phyloP scores from a whole-genome alignment of 2,888 invertebrate species.

The Biston stratarius region DNA sequence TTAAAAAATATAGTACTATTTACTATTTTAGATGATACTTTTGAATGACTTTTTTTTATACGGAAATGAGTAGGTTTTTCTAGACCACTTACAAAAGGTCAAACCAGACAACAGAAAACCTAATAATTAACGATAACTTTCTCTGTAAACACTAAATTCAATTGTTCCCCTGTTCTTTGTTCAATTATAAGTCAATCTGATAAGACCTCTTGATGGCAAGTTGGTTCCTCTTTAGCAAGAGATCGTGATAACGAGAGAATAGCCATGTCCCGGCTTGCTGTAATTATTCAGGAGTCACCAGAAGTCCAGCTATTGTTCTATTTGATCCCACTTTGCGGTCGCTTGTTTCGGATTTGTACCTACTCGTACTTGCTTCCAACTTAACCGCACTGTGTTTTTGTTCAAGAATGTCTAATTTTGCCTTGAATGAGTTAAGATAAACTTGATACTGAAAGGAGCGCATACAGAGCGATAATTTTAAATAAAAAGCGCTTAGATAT shows the following conservation, averaged over 20 bases:
- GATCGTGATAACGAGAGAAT: slow-evolving; percentile 51
- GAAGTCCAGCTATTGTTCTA: slow-evolving; percentile 56
- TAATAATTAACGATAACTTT: slow-evolving; percentile 38
- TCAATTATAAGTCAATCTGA: slow-evolving; percentile 44
- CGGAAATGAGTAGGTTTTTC: slow-evolving; percentile 2
- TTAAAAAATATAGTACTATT: too few species aligned
- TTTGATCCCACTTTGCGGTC: slow-evolving; percentile 50
- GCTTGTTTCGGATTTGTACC: slow-evolving; percentile 50
- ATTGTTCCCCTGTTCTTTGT: slow-evolving; percentile 45
- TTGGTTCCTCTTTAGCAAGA: slow-evolving; percentile 42
- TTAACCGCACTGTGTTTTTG: slow-evolving; percentile 41
- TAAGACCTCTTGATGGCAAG: slow-evolving; percentile 42
- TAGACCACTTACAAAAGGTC: slow-evolving; percentile 1
- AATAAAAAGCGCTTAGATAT: background rate
- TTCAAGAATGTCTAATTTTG: slow-evolving; percentile 45
- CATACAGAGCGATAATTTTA: slow-evolving; percentile 25
- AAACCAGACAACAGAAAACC: slow-evolving; percentile 15
- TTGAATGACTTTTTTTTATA: background rate
- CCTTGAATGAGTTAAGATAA: slow-evolving; percentile 42
- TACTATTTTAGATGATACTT: too few species aligned
- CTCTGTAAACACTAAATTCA: slow-evolving; percentile 36
- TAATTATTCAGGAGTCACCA: slow-evolving; percentile 60
- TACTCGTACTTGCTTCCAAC: slow-evolving; percentile 32
- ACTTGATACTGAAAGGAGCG: slow-evolving; percentile 34
- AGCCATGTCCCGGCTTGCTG: slow-evolving; percentile 46